A percentile compares a stretch with the other conserved stretches of the same genome.
Evolutionary conservation across 2,888 invertebrate species (phyloP).

Genomic region (Dichetophora obliterata): DNA sequence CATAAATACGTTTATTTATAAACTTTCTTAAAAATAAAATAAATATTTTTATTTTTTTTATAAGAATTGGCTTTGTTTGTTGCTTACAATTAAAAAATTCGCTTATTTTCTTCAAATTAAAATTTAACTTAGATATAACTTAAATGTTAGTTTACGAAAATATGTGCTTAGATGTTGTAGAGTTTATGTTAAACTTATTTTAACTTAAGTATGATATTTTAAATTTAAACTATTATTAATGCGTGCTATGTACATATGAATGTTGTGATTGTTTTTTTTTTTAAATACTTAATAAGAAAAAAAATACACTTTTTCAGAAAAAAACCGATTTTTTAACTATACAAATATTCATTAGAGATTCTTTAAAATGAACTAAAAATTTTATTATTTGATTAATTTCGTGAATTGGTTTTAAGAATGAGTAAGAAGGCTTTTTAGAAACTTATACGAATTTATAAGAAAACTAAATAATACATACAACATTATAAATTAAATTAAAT

Average conservation of each 20-base stretch:
- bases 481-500: slow-evolving; percentile 18
- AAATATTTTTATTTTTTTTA: neutral
- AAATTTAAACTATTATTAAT: neutral
- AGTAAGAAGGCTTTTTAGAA: neutral
- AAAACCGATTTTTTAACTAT: neutral
- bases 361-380: neutral
- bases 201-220: neutral
- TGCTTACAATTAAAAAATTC: neutral
- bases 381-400: neutral
- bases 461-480: neutral
- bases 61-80: neutral
- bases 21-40: too few relatives aligned
- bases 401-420: neutral
- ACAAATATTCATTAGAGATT: slow-evolving; percentile 18
- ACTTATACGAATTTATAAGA: neutral
- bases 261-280: neutral
- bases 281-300: neutral
- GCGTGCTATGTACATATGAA: neutral
- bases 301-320: neutral
- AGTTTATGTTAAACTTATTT: neutral
- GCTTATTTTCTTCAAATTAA: neutral
- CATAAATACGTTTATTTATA: too few relatives aligned
- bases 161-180: neutral
- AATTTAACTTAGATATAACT: too few relatives aligned
- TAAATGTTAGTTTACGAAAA: neutral